These are phyloP conservation scores for Ypsolopha scabrella DNA, from an alignment of 2,888 invertebrate genomes.

Conservation along the genomic window DNA sequence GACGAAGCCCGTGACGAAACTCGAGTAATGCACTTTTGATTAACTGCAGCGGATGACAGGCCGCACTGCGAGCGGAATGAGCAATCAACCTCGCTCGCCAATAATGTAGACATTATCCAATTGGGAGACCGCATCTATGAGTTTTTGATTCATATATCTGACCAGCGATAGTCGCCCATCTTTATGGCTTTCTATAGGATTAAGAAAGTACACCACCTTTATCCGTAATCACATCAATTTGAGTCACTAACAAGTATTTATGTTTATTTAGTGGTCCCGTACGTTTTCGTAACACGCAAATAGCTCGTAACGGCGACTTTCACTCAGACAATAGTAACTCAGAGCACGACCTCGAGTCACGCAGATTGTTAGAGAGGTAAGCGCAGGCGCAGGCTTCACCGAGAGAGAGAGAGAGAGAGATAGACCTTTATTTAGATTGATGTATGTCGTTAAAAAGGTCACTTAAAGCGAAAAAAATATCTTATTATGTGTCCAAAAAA, in stretches of 20 bases:
- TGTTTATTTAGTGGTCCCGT: not conserved
- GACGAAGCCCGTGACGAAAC: slow-evolving; percentile 42
- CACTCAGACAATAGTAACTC: slow-evolving; percentile 49
- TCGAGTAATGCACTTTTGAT: slow-evolving; percentile 62
- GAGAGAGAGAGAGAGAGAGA: not conserved
- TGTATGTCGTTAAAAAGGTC: slow-evolving; percentile 32
- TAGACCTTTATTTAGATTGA: slow-evolving; percentile 11
- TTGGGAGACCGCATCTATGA: not conserved
- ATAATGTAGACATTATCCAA: slow-evolving; percentile 5
- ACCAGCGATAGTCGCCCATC: not conserved
- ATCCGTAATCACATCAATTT: not conserved
- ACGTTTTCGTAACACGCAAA: slow-evolving; percentile 51
- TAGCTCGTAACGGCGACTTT: slow-evolving; percentile 50
- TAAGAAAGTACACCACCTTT: not conserved
- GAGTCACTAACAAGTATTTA: not conserved
- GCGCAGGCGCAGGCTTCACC: not conserved
- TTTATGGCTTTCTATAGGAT: not conserved
- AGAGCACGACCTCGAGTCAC: slow-evolving; percentile 43
- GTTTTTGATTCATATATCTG: not conserved
- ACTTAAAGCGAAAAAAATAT: slow-evolving; percentile 9
- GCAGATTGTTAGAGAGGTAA: slow-evolving; percentile 20
- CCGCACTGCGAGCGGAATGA: slow-evolving; percentile 15
- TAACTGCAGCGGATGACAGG: slow-evolving; percentile 34
- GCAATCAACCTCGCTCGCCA: slow-evolving; percentile 20
- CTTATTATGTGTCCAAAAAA: no score